phyloP scores from a whole-genome alignment of 2,888 invertebrate species.

The Meiosimyza platycephala region DNA sequence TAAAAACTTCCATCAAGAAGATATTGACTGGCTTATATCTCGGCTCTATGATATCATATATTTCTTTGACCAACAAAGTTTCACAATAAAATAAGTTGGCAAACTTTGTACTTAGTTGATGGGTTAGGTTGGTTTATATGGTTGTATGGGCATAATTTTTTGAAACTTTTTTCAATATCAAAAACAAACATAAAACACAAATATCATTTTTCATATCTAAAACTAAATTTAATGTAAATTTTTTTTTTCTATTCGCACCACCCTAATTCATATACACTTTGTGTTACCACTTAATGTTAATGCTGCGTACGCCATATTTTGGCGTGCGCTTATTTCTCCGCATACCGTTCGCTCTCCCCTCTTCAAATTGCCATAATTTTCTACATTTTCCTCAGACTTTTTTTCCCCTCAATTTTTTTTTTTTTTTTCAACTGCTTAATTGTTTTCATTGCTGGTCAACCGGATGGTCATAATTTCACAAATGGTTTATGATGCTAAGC shows the following conservation, averaged over 20 bases:
- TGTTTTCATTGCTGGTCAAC: conserved; percentile 26
- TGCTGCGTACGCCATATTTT: conserved; percentile 29
- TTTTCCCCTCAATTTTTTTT: not conserved
- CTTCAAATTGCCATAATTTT: conserved; percentile 30
- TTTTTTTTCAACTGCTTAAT: conserved; percentile 14
- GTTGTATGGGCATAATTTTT: too few species aligned
- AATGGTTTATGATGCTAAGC: conserved; percentile 37
- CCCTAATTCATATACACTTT: not conserved
- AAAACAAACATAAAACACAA: too few species aligned
- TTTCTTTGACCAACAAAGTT: too few species aligned
- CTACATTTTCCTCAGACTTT: not conserved
- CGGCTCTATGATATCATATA: too few species aligned
- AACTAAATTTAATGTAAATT: too few species aligned
- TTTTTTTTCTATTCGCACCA: not conserved
- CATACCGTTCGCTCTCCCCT: conserved; percentile 11
- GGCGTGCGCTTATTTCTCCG: conserved; percentile 6
- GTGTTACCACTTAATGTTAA: conserved; percentile 22
- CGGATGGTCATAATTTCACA: conserved; percentile 33
- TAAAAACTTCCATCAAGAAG: not conserved
- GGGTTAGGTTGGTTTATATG: too few species aligned
- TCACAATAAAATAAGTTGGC: too few species aligned
- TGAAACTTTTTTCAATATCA: too few species aligned
- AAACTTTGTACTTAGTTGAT: too few species aligned
- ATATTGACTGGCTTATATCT: too few species aligned
- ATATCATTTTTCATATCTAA: too few species aligned